phyloP scores from a whole-genome alignment of 1,140 invertebrate genomes.

The Medauroidea extradentata region DNA sequence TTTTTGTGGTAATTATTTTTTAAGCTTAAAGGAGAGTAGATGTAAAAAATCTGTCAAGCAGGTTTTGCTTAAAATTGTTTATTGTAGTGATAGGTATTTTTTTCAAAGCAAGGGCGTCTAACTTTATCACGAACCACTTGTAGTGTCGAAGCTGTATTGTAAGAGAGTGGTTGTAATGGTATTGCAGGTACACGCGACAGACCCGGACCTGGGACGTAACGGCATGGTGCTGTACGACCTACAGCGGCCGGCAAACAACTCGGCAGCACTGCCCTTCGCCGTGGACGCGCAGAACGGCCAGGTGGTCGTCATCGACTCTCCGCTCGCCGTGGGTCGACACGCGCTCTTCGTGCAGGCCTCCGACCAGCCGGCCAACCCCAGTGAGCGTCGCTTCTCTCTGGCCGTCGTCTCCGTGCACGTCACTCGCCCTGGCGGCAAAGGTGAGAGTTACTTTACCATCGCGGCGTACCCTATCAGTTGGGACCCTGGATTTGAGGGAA shows the following conservation, averaged over 20 bases:
- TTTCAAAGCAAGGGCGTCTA: no score
- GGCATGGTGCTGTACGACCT: conserved; percentile 72
- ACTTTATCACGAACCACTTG: no score
- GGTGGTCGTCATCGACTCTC: conserved; percentile 63
- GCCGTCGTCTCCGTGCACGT: conserved; percentile 77
- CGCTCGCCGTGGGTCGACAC: conserved; percentile 61
- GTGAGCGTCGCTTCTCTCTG: conserved; percentile 70
- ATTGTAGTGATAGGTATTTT: no score
- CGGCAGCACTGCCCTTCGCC: conserved; percentile 58
- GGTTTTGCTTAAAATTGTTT: no score
- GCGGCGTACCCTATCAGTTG: no score
- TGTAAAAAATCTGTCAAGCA: no score
- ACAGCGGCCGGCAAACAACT: conserved; percentile 62
- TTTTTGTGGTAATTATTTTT: no score
- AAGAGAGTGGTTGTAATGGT: no score
- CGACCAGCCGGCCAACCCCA: conserved; percentile 75
- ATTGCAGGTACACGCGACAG: conserved; percentile 66
- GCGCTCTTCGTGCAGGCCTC: conserved; percentile 76
- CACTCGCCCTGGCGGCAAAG: conserved; percentile 48
- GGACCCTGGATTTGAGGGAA: no score
- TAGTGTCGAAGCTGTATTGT: no score
- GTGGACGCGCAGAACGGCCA: conserved; percentile 67
- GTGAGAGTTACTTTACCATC: conserved; percentile 30
- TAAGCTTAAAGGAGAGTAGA: no score
- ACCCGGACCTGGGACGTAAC: conserved; percentile 77